These are phyloP conservation scores for Acleris holmiana DNA, from an alignment of 2,888 invertebrate species.

Conservation along the genomic window DNA sequence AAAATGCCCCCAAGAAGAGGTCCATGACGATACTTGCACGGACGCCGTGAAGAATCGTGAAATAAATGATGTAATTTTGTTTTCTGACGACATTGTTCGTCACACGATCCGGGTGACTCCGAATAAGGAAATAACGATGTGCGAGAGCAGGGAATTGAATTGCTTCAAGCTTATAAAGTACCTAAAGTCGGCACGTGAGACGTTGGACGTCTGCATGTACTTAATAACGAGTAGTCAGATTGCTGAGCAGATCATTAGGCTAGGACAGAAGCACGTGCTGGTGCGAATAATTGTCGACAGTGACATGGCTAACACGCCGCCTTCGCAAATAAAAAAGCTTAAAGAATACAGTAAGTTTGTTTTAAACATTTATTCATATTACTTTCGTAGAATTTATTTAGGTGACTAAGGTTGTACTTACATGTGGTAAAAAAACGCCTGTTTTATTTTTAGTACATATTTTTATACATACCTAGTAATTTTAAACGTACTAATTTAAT, in stretches of 20 bases:
- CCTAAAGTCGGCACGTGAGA: conserved; percentile 77
- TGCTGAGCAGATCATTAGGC: conserved; percentile 73
- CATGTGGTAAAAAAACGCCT: too few relatives aligned
- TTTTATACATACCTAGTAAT: not conserved
- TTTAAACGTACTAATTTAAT: not conserved
- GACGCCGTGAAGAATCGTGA: conserved; percentile 71
- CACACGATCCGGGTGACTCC: conserved; percentile 69
- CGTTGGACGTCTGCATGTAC: conserved; percentile 80
- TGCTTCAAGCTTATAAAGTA: conserved; percentile 78
- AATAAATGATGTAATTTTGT: conserved; percentile 78
- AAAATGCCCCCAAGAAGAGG: conserved; percentile 49
- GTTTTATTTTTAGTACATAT: too few relatives aligned
- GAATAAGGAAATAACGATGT: conserved; percentile 67
- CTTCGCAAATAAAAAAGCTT: conserved; percentile 75
- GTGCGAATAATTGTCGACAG: conserved; percentile 78
- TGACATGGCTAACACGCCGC: conserved; percentile 77
- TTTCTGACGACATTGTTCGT: conserved; percentile 72
- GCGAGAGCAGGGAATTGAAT: conserved; percentile 75
- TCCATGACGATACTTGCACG: conserved; percentile 58
- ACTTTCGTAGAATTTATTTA: too few relatives aligned
- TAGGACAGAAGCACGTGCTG: conserved; percentile 76
- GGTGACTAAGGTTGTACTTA: too few relatives aligned
- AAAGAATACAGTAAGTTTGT: conserved; percentile 74
- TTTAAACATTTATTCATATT: not conserved
- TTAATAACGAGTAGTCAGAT: conserved; percentile 78